Evolutionary conservation across 2,797 vertebrate genomes (phyloP).

Genomic region (Hyperoplus immaculatus): DNA sequence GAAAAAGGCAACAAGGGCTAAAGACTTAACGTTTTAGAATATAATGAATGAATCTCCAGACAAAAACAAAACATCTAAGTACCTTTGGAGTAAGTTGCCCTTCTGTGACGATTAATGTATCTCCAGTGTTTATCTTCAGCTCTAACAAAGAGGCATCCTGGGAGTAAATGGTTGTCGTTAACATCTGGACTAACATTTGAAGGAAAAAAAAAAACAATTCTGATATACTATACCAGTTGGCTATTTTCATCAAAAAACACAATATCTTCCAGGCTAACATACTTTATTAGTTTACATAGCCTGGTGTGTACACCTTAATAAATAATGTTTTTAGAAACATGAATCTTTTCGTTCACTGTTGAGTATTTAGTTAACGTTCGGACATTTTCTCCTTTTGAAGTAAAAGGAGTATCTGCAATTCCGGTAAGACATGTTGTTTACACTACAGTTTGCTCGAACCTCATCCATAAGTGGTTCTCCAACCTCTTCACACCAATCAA

Average conservation of each 20-base stretch:
- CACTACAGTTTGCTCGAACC: constrained; percentile 73
- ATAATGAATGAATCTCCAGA: neutral
- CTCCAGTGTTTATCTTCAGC: constrained; percentile 89
- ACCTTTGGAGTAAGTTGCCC: constrained; percentile 92
- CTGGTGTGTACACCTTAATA: neutral
- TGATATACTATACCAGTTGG: neutral
- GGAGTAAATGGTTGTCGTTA: constrained; percentile 17
- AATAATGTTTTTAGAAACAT: neutral
- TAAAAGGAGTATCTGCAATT: no score
- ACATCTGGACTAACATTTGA: neutral
- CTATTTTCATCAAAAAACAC: neutral
- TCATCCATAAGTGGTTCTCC: constrained; percentile 92
- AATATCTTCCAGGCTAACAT: neutral
- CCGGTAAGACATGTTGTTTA: neutral
- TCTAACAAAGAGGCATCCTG: constrained; percentile 90
- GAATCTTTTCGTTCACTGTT: constrained; percentile 7
- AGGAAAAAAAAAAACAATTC: neutral
- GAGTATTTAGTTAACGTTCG: neutral
- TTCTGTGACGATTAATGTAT: constrained; percentile 91
- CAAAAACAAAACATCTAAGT: neutral
- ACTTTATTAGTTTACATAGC: neutral
- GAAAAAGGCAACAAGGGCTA: constrained; percentile 18
- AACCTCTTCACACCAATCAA: constrained; percentile 95
- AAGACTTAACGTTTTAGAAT: neutral
- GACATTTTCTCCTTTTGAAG: neutral